phyloP scores from a whole-genome alignment of 2,888 invertebrate species.

The Polydrusus cervinus region DNA sequence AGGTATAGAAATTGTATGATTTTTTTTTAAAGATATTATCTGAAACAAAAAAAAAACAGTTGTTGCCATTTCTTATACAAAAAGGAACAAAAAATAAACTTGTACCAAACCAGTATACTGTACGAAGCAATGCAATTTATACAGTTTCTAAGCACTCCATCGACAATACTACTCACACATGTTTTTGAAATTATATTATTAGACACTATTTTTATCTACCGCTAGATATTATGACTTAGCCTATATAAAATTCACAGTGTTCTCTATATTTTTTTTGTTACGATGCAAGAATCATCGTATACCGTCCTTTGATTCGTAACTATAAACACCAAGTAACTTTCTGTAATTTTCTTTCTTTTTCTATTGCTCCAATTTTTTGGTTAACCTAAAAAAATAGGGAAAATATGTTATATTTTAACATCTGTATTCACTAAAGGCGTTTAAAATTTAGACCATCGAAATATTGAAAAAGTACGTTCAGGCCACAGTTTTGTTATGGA shows the following conservation, averaged over 20 bases:
- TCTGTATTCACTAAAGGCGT: no score
- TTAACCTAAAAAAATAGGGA: conserved; percentile 45
- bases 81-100: conserved; percentile 10
- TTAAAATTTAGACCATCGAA: no score
- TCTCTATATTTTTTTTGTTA: conserved; percentile 58
- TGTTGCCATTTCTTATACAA: background rate
- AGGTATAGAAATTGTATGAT: no score
- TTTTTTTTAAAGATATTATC: no score
- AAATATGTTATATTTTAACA: background rate
- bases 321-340: conserved; percentile 58
- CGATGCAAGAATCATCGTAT: conserved; percentile 33
- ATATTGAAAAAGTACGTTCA: no score
- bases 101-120: conserved; percentile 36
- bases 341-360: conserved; percentile 37
- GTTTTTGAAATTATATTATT: conserved; percentile 69
- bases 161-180: conserved; percentile 69
- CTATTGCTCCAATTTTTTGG: conserved; percentile 52
- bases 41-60: conserved; percentile 11
- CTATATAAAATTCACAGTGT: conserved; percentile 68
- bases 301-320: conserved; percentile 57
- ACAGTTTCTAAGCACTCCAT: conserved; percentile 68
- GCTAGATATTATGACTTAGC: conserved; percentile 69
- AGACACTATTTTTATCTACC: conserved; percentile 70
- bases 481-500: no score
- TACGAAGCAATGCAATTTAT: conserved; percentile 57